phyloP scores from a whole-genome alignment of 2,113 vertebrate species.

The Nyctereutes procyonoides region DNA sequence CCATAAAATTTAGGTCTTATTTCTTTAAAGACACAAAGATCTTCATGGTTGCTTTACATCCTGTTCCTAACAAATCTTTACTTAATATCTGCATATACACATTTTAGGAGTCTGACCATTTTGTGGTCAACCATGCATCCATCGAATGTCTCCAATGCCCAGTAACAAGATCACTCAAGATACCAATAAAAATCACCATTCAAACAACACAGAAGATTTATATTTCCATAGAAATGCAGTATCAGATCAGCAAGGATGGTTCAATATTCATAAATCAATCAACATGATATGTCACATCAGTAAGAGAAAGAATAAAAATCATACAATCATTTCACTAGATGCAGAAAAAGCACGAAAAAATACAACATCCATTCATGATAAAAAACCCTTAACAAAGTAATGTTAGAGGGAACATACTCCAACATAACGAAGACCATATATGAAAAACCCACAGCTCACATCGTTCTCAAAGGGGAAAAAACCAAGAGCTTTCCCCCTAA shows the following conservation, averaged over 20 bases:
- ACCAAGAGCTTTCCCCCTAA: background rate
- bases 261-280: background rate
- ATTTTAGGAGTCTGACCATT: background rate
- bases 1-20: background rate
- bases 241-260: background rate
- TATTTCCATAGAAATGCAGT: background rate
- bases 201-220: background rate
- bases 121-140: background rate
- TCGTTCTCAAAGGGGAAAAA: background rate
- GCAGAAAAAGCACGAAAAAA: background rate
- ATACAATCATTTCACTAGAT: background rate
- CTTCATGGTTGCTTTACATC: background rate
- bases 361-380: background rate
- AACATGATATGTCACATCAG: background rate
- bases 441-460: background rate
- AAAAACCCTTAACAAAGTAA: background rate
- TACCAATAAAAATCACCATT: background rate
- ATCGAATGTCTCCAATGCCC: background rate
- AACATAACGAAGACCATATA: background rate
- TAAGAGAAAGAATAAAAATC: background rate
- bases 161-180: background rate
- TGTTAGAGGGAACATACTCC: background rate
- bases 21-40: conserved; percentile 7
- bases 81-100: background rate
- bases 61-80: conserved; percentile 25